Conservation (phyloP, 2,888 invertebrate species). For the Meteorus colon region DNA sequence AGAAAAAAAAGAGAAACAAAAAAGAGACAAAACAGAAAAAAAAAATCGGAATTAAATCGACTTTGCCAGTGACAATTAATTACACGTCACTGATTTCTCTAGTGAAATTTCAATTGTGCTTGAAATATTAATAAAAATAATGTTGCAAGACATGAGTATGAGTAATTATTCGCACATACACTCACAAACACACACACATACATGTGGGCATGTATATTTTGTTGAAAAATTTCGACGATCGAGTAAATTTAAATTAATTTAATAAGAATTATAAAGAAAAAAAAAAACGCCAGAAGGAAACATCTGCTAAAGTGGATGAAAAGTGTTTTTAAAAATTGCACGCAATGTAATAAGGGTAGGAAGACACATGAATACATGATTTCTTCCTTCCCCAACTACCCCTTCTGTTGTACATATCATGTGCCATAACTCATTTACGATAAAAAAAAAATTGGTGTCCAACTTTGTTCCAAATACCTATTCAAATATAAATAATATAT, state of each 20-base stretch:
- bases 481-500: constrained; percentile 71
- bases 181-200: constrained; percentile 19
- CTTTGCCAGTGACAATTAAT: constrained; percentile 40
- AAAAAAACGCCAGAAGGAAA: constrained; percentile 11
- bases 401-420: constrained; percentile 71
- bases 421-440: constrained; percentile 73
- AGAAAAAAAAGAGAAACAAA: constrained; percentile 33
- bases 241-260: constrained; percentile 14
- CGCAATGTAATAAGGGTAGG: constrained; percentile 63
- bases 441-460: constrained; percentile 67
- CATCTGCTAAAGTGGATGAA: constrained; percentile 19
- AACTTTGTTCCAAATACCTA: constrained; percentile 73
- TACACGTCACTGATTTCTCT: constrained; percentile 41
- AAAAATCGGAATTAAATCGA: constrained; percentile 21
- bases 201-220: constrained; percentile 40
- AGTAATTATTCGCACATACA: constrained; percentile 15
- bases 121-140: constrained; percentile 47
- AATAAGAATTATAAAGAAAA: constrained; percentile 6
- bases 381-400: constrained; percentile 50
- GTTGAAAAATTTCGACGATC: constrained; percentile 29
- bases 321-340: constrained; percentile 60
- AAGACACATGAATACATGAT: constrained; percentile 39
- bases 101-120: constrained; percentile 53
- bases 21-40: constrained; percentile 17
- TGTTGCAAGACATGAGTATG: neutral